phyloP scores from a whole-genome alignment of 2,888 invertebrate genomes.

The Zhuqinia jingwanae region DNA sequence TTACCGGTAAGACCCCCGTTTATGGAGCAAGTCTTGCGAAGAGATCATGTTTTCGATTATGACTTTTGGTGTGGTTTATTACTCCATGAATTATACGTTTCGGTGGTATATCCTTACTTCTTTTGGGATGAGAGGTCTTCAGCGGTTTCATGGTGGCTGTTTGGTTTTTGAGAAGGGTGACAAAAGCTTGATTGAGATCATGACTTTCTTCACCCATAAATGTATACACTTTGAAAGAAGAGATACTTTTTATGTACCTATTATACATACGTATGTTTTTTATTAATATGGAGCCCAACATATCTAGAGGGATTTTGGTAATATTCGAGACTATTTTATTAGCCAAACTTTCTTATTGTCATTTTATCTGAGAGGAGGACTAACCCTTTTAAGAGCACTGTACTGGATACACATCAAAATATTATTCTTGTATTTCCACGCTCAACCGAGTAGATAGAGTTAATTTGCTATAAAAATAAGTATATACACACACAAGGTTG shows the following conservation, averaged over 20 bases:
- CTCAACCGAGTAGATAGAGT: no score
- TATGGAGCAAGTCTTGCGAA: slow-evolving; percentile 32
- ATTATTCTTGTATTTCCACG: no score
- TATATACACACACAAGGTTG: no score
- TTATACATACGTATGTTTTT: no score
- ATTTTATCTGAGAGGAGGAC: not conserved
- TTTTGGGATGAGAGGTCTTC: no score
- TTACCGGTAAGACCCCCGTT: not conserved
- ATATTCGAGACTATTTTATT: slow-evolving; percentile 38
- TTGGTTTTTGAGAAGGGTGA: not conserved
- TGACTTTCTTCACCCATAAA: slow-evolving; percentile 20
- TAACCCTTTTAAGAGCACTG: not conserved
- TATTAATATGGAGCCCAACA: no score
- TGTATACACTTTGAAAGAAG: not conserved
- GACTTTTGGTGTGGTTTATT: slow-evolving; percentile 54
- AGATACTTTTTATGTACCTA: no score
- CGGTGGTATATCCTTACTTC: no score
- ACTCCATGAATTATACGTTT: slow-evolving; percentile 2
- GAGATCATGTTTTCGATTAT: slow-evolving; percentile 63
- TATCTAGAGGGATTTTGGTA: no score
- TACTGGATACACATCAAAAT: not conserved
- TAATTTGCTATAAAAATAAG: no score
- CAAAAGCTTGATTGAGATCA: slow-evolving; percentile 31
- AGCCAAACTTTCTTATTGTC: slow-evolving; percentile 35
- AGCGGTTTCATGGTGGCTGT: not conserved